phyloP scores from a whole-genome alignment of 2,113 vertebrate species.

The Tachysurus vachellii region DNA sequence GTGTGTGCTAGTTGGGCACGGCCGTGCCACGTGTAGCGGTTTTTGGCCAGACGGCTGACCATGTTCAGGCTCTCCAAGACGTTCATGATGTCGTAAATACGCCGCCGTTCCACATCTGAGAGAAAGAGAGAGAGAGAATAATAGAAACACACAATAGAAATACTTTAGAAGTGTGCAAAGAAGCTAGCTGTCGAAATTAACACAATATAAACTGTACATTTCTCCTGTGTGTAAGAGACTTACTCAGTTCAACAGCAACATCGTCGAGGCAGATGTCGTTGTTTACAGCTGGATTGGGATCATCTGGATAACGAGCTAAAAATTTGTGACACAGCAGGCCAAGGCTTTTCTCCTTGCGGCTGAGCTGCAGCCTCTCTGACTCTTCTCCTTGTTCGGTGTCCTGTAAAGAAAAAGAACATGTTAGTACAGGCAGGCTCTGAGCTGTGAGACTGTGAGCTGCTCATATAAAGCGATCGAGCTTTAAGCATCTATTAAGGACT shows the following conservation, averaged over 20 bases:
- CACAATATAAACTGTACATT: not conserved
- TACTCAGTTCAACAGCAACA: constrained; percentile 91
- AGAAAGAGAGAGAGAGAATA: not conserved
- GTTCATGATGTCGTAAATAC: constrained; percentile 97
- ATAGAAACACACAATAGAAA: not conserved
- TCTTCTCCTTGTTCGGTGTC: constrained; percentile 84
- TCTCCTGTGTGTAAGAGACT: constrained; percentile 56
- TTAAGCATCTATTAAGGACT: too few species aligned
- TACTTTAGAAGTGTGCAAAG: not conserved
- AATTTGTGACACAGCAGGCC: constrained; percentile 93
- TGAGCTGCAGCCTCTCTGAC: constrained; percentile 83
- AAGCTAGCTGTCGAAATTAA: not conserved
- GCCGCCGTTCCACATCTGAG: constrained; percentile 87
- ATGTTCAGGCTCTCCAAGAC: constrained; percentile 96
- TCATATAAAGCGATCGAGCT: too few species aligned
- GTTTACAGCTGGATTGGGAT: constrained; percentile 78
- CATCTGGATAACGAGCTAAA: constrained; percentile 86
- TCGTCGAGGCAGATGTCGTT: constrained; percentile 92
- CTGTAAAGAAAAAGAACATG: constrained; percentile 59
- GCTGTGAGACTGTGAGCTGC: too few species aligned
- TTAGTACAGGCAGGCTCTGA: not conserved
- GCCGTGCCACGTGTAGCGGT: constrained; percentile 91
- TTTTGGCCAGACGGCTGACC: constrained; percentile 95
- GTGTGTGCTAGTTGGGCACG: constrained; percentile 83
- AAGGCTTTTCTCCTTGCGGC: constrained; percentile 95